Base-by-base conservation (phyloP, 2,113 vertebrate genomes). In the Oncorhynchus clarkii region DNA sequence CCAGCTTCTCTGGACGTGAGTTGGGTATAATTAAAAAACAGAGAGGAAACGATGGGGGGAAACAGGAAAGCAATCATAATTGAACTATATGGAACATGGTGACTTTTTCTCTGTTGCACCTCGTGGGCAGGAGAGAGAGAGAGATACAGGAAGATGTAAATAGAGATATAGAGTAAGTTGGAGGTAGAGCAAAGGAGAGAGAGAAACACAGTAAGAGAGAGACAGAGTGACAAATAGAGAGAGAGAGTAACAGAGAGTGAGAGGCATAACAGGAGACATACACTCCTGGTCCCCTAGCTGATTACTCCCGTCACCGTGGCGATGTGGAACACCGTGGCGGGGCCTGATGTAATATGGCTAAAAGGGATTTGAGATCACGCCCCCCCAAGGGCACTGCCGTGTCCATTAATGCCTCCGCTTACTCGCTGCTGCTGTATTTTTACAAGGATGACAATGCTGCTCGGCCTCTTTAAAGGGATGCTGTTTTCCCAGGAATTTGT, bases 261-360 rank as follows among this genome's bases (percentile, higher is more conserved):
- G 3, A 54, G 49, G 16, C 51, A 54, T 54, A 54, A 54, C 51
- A 54, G 51, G 51, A 48, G 78, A 83, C 82, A 84, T 84, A 84
- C 87, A 85, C 88, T 85, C 31, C 67, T 20, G 82, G 82, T 83
- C 85, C 82, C 79, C 65, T 57, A 76, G 84, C 79, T 80, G 84
- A 86, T 88, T 84, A 82, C 86, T 84, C 81, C 75, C 67, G 82
- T 62, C 85, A 79, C 51, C 81, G 80, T 84, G 81, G 66, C 45
- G 66, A 70, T 87, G 88, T 75, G 79, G 76, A 83, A 85, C 80
- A 31, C 27, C 8, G 86, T 74, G 81, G 82, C 73, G 72, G 68
- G 86, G 82, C 89, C 90, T 91, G 90, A 90, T 93, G 90, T 93
- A 92, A 92, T 91, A 89, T 86, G 84, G 86, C 89, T 93, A 91